Evolutionary conservation across 2,888 invertebrate species (phyloP).

Genomic region (Perithous albicinctus): DNA sequence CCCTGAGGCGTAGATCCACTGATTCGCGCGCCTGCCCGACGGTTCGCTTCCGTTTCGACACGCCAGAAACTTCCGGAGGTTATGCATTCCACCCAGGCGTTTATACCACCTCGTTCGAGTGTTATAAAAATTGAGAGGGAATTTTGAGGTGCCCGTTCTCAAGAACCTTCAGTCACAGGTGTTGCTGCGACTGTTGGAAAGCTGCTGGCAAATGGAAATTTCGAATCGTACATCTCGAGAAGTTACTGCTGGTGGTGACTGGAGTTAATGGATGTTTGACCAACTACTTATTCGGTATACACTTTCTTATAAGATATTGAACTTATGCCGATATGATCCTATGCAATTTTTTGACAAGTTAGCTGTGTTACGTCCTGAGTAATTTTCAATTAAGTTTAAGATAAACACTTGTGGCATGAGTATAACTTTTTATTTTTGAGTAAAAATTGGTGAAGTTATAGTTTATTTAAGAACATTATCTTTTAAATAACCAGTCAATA

Average conservation of each 20-base stretch:
- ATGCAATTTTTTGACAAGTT: no score
- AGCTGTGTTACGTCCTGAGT: no score
- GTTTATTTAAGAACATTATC: no score
- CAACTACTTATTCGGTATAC: not conserved
- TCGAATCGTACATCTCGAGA: not conserved
- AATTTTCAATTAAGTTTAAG: no score
- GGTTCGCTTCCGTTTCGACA: slow-evolving; percentile 39
- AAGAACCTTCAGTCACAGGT: not conserved
- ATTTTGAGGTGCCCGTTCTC: not conserved
- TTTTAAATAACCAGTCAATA: no score
- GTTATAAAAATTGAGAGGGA: not conserved
- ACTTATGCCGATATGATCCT: no score
- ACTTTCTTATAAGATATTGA: no score
- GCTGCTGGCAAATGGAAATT: not conserved
- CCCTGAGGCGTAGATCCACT: slow-evolving; percentile 23
- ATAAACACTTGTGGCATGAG: no score
- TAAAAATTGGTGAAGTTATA: no score
- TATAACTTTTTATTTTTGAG: no score
- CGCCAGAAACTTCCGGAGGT: slow-evolving; percentile 25
- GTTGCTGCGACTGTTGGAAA: not conserved
- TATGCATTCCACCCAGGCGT: not conserved
- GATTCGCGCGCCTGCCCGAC: slow-evolving; percentile 18
- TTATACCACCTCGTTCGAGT: not conserved
- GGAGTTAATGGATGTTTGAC: not conserved
- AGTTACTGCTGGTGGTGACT: not conserved